Evolutionary conservation across 2,888 invertebrate genomes (phyloP).

Genomic region (Platycheirus albimanus): DNA sequence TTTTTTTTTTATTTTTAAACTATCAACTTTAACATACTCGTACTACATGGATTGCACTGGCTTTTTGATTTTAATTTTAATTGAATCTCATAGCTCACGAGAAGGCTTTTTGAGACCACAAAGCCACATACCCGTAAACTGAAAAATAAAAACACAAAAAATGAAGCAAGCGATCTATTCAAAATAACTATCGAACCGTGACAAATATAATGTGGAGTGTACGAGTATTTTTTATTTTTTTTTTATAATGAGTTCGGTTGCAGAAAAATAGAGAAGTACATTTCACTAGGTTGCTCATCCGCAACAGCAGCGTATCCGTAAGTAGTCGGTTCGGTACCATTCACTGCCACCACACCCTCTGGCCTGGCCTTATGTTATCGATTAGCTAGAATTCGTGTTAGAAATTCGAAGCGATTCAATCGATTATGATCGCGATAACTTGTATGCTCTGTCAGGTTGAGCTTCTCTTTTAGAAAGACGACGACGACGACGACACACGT

Average conservation of each 20-base stretch:
- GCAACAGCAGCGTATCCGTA: slow-evolving; percentile 67
- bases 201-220: slow-evolving; percentile 51
- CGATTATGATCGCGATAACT: slow-evolving; percentile 38
- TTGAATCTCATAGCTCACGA: slow-evolving; percentile 52
- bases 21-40: slow-evolving; percentile 14
- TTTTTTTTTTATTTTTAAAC: not conserved
- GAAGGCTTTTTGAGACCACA: slow-evolving; percentile 60
- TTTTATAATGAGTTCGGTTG: slow-evolving; percentile 35
- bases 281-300: slow-evolving; percentile 70
- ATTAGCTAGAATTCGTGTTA: slow-evolving; percentile 53
- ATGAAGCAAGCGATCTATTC: slow-evolving; percentile 51
- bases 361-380: slow-evolving; percentile 49
- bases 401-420: slow-evolving; percentile 42
- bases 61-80: slow-evolving; percentile 38
- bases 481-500: slow-evolving; percentile 35
- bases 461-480: slow-evolving; percentile 44
- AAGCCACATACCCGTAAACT: slow-evolving; percentile 63
- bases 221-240: too few species aligned
- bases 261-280: slow-evolving; percentile 36
- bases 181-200: slow-evolving; percentile 67
- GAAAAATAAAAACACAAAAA: slow-evolving; percentile 1
- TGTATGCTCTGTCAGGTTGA: slow-evolving; percentile 31
- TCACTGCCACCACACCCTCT: slow-evolving; percentile 61
- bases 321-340: slow-evolving; percentile 57
- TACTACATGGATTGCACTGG: not conserved